Conservation (phyloP, 2,888 invertebrate species). For the Aphrophora alni region DNA sequence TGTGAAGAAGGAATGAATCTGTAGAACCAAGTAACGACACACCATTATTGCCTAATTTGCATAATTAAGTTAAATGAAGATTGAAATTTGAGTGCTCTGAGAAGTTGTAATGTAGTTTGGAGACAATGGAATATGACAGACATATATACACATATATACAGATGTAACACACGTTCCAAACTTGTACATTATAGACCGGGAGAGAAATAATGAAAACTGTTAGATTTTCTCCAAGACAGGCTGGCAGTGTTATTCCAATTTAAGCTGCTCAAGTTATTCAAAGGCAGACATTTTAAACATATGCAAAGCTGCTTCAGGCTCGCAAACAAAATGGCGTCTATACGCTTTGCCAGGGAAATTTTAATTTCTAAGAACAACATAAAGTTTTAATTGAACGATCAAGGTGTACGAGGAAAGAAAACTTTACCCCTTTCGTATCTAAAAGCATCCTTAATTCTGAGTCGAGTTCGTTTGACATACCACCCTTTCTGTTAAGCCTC, state of each 20-base stretch:
- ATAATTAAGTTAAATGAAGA: constrained; percentile 9
- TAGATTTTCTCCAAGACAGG: constrained; percentile 24
- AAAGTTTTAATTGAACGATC: constrained; percentile 52
- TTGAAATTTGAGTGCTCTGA: neutral
- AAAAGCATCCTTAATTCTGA: neutral
- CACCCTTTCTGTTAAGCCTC: neutral
- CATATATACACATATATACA: neutral
- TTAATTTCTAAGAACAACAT: constrained; percentile 52
- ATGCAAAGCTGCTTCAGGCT: constrained; percentile 48
- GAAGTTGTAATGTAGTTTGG: neutral
- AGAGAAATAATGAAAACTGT: constrained; percentile 28
- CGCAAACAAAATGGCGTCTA: constrained; percentile 41
- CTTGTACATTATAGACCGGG: constrained; percentile 29
- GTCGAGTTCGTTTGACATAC: neutral
- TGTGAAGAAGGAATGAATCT: neutral
- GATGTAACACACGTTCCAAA: neutral
- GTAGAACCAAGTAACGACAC: neutral
- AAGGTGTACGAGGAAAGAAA: constrained; percentile 21
- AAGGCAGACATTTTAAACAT: constrained; percentile 50
- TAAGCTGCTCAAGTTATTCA: constrained; percentile 51
- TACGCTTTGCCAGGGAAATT: constrained; percentile 41
- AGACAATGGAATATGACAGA: constrained; percentile 6
- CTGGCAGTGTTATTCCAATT: constrained; percentile 41
- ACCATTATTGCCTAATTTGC: neutral
- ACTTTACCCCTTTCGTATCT: neutral